Conservation (phyloP, 2,888 invertebrate genomes). For the Synergus laeviventris region DNA sequence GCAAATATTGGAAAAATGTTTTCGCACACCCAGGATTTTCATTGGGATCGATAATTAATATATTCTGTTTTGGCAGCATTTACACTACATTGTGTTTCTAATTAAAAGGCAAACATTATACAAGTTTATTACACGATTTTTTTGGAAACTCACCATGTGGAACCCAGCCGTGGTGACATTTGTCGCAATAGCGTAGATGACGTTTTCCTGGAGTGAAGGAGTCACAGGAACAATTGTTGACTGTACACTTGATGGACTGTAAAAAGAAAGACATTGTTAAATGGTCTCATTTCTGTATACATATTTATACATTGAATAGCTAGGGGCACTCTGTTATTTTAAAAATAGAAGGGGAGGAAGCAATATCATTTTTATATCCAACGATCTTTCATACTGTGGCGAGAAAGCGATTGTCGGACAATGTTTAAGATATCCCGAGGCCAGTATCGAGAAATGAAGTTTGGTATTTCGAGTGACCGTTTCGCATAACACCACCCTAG, state of each 20-base stretch:
- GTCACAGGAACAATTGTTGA: constrained; percentile 82
- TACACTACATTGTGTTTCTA: neutral
- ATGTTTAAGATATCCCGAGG: constrained; percentile 22
- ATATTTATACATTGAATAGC: neutral
- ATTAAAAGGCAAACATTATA: neutral
- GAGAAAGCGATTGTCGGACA: constrained; percentile 41
- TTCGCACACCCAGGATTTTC: neutral
- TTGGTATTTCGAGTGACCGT: constrained; percentile 72
- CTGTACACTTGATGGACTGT: constrained; percentile 83
- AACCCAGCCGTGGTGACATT: constrained; percentile 86
- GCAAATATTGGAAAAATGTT: neutral
- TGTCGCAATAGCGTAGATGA: constrained; percentile 83
- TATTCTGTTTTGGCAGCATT: neutral
- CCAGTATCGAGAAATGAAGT: constrained; percentile 49
- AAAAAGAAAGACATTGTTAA: constrained; percentile 63
- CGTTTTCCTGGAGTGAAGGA: constrained; percentile 84
- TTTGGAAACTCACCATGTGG: constrained; percentile 85
- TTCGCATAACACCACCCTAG: constrained; percentile 71
- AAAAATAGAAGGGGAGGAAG: neutral
- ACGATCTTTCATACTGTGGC: neutral
- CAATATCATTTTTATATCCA: neutral
- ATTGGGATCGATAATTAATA: neutral
- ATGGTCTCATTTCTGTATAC: too few relatives aligned
- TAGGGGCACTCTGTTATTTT: neutral
- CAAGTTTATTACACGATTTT: neutral